Evolutionary conservation across 2,888 invertebrate genomes (phyloP), one percentile per base, ranked within the genome.

Genomic region (Trichopria drosophilae): DNA sequence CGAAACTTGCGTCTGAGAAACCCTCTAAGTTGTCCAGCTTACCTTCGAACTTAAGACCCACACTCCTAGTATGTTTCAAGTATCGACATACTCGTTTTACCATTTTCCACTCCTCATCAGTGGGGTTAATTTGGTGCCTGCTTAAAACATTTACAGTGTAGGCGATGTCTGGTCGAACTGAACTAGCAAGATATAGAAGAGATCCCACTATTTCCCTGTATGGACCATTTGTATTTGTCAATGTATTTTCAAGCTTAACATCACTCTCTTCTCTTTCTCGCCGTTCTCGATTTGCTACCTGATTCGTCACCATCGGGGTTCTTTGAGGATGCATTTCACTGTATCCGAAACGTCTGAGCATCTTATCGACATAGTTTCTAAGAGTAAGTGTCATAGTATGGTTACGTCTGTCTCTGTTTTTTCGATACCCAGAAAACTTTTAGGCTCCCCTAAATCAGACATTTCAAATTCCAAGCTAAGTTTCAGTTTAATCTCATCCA

Each of bases 21-120:
- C 45, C 55, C 20, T 57, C 13, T 34, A 57, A 12, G 28, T 51
- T 34, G 9, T 54, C 34, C n/a, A n/a, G n/a, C 13, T 46, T 43
- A 10, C 51, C 53, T 31, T 19, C 28, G 20, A 39, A 60, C 12
- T 1, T 56, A 20, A 58, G 41, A 13, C 58, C 47, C 6, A 53
- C 35, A 15, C 19, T 37, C 20, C 22, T 28, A 22, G 50, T 56
- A 5, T 51, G 52, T 20, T 56, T 57, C 12, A 59, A 39, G 35
- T 55, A 54, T 41, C 51, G 40, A 32, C 48, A 53, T 29, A 58
- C 42, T 28, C 51, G 26, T 47, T 55, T 55, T 10, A 52, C 50
- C 53, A 53, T 56, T 49, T 52, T 48, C 57, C 59, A 63, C 28
- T 53, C 55, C 15, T 43, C 36, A 10, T 55, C 54, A 5, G n/a